These are phyloP conservation scores for Lates japonicus DNA, from an alignment of 2,797 vertebrate species.

Conservation along the genomic window DNA sequence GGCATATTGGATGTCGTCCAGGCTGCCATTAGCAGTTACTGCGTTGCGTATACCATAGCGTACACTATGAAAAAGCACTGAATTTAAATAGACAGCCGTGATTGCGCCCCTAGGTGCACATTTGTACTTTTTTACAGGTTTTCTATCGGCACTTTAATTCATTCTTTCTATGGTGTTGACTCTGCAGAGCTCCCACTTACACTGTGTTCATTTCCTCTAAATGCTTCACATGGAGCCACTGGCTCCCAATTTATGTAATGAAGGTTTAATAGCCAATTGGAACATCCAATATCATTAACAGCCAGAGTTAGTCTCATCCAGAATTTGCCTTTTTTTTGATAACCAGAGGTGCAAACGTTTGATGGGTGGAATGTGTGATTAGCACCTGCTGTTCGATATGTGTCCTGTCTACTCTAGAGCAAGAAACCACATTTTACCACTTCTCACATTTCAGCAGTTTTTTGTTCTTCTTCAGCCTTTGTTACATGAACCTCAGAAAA, in stretches of 20 bases:
- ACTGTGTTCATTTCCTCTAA: slow-evolving; percentile 77
- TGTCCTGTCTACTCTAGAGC: slow-evolving; percentile 36
- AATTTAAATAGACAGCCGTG: slow-evolving; percentile 77
- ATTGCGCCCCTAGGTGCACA: slow-evolving; percentile 75
- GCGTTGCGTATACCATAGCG: slow-evolving; percentile 40
- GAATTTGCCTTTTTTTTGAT: slow-evolving; percentile 54
- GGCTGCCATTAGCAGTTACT: slow-evolving; percentile 71
- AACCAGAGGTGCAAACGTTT: slow-evolving; percentile 60
- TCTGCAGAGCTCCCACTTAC: slow-evolving; percentile 75
- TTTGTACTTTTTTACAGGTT: slow-evolving; percentile 70
- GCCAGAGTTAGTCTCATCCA: slow-evolving; percentile 67
- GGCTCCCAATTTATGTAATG: slow-evolving; percentile 83
- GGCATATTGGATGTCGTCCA: slow-evolving; percentile 69
- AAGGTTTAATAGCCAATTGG: slow-evolving; percentile 84
- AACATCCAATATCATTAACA: slow-evolving; percentile 80
- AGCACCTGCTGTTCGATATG: slow-evolving; percentile 71
- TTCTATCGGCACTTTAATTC: slow-evolving; percentile 73
- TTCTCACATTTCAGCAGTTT: slow-evolving; percentile 9
- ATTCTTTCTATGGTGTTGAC: slow-evolving; percentile 73
- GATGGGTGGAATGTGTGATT: slow-evolving; percentile 64
- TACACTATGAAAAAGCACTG: slow-evolving; percentile 58
- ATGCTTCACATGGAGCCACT: slow-evolving; percentile 75
- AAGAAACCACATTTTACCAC: slow-evolving; percentile 28
- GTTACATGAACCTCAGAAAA: slow-evolving; percentile 13
- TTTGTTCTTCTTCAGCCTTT: slow-evolving; percentile 38